These are phyloP conservation scores for Siniperca scherzeri DNA, from an alignment of 2,797 vertebrate species.

Conservation along the genomic window DNA sequence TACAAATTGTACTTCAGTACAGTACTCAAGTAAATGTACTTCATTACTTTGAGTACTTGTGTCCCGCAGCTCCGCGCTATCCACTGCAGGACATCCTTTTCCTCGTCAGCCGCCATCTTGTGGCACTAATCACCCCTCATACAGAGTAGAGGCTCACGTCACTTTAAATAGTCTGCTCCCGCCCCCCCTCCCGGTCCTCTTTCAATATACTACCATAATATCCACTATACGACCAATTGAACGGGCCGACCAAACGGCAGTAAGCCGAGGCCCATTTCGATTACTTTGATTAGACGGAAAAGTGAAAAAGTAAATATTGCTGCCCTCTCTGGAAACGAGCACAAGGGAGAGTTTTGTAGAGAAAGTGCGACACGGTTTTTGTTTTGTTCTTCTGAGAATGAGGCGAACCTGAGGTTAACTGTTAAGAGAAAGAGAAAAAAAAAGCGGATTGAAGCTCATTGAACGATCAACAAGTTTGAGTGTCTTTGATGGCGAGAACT, in stretches of 20 bases:
- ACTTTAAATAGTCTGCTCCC: constrained; percentile 70
- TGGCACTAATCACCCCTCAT: constrained; percentile 60
- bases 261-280: background rate
- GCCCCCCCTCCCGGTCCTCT: constrained; percentile 18
- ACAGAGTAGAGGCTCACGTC: constrained; percentile 45
- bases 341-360: background rate
- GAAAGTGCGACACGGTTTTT: constrained; percentile 48
- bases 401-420: constrained; percentile 38
- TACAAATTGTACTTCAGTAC: no score
- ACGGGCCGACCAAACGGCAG: constrained; percentile 1
- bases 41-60: no score
- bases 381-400: constrained; percentile 44
- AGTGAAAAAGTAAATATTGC: background rate
- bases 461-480: constrained; percentile 48
- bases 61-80: background rate
- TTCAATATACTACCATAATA: constrained; percentile 39
- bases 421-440: background rate
- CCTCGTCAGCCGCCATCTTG: background rate
- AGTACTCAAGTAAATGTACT: no score
- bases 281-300: background rate
- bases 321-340: background rate
- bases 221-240: constrained; percentile 23
- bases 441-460: constrained; percentile 28
- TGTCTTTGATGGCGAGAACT: constrained; percentile 56
- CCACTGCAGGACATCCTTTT: background rate